Percentiles rank a stretch among this genome's conserved stretches.
phyloP scores from a whole-genome alignment of 2,797 vertebrate species.

The Lutjanus argentimaculatus region DNA sequence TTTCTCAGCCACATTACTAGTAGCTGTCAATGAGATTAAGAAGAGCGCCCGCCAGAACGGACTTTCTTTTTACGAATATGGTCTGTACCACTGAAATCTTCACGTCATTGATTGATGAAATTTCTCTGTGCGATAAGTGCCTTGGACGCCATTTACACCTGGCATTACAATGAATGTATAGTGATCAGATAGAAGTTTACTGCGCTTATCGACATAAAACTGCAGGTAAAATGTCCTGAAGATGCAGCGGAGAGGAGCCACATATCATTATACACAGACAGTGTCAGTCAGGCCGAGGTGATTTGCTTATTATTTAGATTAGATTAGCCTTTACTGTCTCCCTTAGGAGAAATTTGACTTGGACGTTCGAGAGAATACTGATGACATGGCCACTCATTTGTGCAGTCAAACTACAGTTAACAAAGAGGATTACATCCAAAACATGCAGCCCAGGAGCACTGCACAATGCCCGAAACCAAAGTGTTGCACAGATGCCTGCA shows the following conservation, averaged over 20 bases:
- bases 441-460: too few relatives aligned
- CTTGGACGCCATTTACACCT: not conserved
- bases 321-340: too few relatives aligned
- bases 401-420: too few relatives aligned
- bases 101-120: not conserved
- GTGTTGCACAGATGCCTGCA: too few relatives aligned
- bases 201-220: not conserved
- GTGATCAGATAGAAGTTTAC: not conserved
- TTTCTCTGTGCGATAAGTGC: not conserved
- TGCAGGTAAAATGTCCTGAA: not conserved
- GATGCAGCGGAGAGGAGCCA: not conserved
- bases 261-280: not conserved
- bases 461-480: too few relatives aligned
- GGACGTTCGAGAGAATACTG: too few relatives aligned
- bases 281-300: not conserved
- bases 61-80: slow-evolving; percentile 95
- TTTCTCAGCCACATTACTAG: slow-evolving; percentile 93
- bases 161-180: not conserved
- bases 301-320: not conserved
- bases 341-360: too few relatives aligned
- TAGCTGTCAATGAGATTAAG: slow-evolving; percentile 96
- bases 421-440: too few relatives aligned
- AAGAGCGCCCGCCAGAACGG: slow-evolving; percentile 90
- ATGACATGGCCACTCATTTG: too few relatives aligned
- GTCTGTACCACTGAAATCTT: slow-evolving; percentile 82